A percentile compares a stretch with the other conserved stretches of the same genome.
phyloP scores from a whole-genome alignment of 2,888 invertebrate genomes.

The Amphipyra berbera region DNA sequence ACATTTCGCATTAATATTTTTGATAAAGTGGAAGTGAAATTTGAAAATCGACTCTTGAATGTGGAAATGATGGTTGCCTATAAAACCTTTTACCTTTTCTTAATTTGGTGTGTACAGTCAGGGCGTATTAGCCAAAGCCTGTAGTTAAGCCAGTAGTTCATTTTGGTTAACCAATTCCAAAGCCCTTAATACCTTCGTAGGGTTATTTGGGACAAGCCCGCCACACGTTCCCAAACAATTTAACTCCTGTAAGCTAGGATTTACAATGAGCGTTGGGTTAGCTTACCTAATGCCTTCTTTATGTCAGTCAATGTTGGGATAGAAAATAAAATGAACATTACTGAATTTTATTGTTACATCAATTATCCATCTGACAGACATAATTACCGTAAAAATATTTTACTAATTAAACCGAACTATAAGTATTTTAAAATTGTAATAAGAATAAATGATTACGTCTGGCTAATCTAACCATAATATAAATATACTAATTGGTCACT shows the following conservation, averaged over 20 bases:
- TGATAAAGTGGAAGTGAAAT: not conserved
- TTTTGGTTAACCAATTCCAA: too few species aligned
- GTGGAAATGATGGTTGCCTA: too few species aligned
- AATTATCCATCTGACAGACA: conserved; percentile 16
- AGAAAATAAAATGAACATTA: not conserved
- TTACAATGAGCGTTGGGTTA: too few species aligned
- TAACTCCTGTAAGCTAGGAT: too few species aligned
- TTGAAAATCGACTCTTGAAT: not conserved
- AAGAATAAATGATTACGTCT: conserved; percentile 31
- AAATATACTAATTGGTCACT: conserved; percentile 44
- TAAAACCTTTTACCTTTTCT: too few species aligned
- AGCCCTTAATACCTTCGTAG: too few species aligned
- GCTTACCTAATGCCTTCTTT: too few species aligned
- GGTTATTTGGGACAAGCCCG: too few species aligned
- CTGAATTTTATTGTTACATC: conserved; percentile 1
- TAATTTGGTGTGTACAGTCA: too few species aligned
- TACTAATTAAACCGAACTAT: conserved; percentile 13
- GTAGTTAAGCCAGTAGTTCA: too few species aligned
- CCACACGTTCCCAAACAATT: too few species aligned
- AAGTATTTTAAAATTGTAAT: conserved; percentile 19
- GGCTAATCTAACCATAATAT: conserved; percentile 32
- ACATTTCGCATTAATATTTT: not conserved
- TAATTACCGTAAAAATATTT: conserved; percentile 31
- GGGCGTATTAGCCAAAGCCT: too few species aligned
- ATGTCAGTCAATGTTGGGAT: not conserved